Evolutionary conservation across 2,888 invertebrate species (phyloP).

Genomic region (Drosophila mayaguana): DNA sequence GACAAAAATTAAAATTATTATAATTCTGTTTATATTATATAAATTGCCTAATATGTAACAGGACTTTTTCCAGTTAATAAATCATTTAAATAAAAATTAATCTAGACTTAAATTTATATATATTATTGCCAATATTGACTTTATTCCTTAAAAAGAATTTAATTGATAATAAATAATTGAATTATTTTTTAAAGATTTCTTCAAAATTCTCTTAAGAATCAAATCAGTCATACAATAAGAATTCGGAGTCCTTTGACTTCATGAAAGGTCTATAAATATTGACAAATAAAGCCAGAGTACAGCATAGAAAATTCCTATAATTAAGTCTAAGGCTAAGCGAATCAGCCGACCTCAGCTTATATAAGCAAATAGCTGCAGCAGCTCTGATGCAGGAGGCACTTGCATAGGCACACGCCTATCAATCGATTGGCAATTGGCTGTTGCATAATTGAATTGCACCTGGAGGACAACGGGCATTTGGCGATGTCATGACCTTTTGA

Average conservation of each 20-base stretch:
- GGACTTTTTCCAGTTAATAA: too few species aligned
- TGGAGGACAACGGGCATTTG: slow-evolving; percentile 40
- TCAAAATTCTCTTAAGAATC: too few species aligned
- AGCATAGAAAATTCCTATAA: not conserved
- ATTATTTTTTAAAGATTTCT: not conserved
- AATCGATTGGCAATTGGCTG: slow-evolving; percentile 2
- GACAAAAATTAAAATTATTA: too few species aligned
- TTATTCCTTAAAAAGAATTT: too few species aligned
- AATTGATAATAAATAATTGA: too few species aligned
- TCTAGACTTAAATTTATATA: too few species aligned
- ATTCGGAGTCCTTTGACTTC: not conserved
- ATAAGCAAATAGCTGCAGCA: not conserved
- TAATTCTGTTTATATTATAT: too few species aligned
- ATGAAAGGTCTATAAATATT: not conserved
- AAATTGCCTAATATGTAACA: too few species aligned
- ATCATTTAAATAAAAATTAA: too few species aligned
- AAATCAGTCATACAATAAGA: not conserved
- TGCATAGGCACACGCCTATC: not conserved
- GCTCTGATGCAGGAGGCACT: not conserved
- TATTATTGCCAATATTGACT: too few species aligned
- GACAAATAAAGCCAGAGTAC: not conserved
- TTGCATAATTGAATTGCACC: slow-evolving; percentile 34
- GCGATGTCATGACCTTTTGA: slow-evolving; percentile 58
- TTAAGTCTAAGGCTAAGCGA: not conserved
- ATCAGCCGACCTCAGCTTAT: not conserved